phyloP scores from a whole-genome alignment of 2,113 vertebrate genomes.

The Mirza zaza region DNA sequence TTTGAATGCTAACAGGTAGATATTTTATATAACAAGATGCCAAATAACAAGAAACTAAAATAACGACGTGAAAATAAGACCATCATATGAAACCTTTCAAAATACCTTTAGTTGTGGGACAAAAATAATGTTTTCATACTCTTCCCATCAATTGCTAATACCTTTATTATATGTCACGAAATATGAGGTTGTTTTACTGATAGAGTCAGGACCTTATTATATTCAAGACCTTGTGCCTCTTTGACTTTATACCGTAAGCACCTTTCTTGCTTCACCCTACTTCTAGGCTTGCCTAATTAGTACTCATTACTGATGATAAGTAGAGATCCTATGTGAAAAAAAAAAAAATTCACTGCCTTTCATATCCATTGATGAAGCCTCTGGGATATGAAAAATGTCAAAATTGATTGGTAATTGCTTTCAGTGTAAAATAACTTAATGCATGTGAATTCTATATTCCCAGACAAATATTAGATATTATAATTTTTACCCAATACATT shows the following conservation, averaged over 20 bases:
- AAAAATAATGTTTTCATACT: background rate
- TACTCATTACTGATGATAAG: background rate
- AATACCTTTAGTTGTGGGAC: background rate
- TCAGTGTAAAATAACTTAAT: background rate
- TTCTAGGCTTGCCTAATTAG: background rate
- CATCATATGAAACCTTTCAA: background rate
- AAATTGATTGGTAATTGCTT: background rate
- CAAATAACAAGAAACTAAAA: background rate
- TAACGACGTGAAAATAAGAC: background rate
- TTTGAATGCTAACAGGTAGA: no score
- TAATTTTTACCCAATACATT: background rate
- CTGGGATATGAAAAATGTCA: background rate
- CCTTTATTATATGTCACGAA: background rate
- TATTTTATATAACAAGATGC: background rate
- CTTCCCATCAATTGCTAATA: background rate
- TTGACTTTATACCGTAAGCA: background rate
- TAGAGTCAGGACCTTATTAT: background rate
- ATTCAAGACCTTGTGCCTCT: background rate
- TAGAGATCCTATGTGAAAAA: background rate
- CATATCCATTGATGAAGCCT: background rate
- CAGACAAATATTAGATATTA: background rate
- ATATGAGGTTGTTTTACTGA: background rate
- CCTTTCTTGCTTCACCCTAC: background rate
- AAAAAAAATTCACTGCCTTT: background rate
- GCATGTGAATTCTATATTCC: background rate